These are phyloP conservation scores for Aphaenogaster rudis DNA, from an alignment of 1,140 invertebrate species.

Conservation along the genomic window DNA sequence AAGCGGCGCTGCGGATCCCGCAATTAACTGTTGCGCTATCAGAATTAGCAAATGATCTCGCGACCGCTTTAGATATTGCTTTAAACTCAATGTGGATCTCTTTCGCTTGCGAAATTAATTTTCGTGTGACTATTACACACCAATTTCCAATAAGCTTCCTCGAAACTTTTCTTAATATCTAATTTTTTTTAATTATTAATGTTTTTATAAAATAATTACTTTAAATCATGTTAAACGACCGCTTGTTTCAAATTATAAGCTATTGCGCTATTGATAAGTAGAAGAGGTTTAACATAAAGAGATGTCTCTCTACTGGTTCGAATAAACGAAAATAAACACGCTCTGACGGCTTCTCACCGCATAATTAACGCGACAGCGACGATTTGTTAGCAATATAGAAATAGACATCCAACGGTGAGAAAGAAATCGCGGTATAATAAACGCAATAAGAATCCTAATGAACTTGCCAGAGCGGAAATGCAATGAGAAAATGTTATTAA, in stretches of 20 bases:
- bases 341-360: not conserved
- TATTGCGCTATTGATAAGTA: not conserved
- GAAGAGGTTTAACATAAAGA: not conserved
- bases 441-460: slow-evolving; percentile 43
- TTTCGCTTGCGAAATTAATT: not conserved
- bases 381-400: slow-evolving; percentile 25
- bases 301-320: not conserved
- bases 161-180: not conserved
- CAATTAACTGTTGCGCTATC: not conserved
- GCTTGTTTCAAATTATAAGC: not conserved
- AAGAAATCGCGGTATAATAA: slow-evolving; percentile 41
- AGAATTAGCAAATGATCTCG: not conserved
- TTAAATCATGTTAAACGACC: not conserved
- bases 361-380: slow-evolving; percentile 22
- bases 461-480: slow-evolving; percentile 26
- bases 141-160: not conserved
- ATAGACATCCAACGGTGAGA: slow-evolving; percentile 25
- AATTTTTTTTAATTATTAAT: not conserved
- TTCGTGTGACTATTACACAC: not conserved
- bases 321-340: not conserved
- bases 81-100: not conserved
- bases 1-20: not conserved
- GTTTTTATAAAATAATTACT: slow-evolving; percentile 9
- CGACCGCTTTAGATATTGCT: not conserved
- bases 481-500: slow-evolving; percentile 24